Percentiles rank a stretch among this genome's conserved stretches.
Evolutionary conservation across 2,888 invertebrate genomes (phyloP).

Genomic region (Orthosia gothica): DNA sequence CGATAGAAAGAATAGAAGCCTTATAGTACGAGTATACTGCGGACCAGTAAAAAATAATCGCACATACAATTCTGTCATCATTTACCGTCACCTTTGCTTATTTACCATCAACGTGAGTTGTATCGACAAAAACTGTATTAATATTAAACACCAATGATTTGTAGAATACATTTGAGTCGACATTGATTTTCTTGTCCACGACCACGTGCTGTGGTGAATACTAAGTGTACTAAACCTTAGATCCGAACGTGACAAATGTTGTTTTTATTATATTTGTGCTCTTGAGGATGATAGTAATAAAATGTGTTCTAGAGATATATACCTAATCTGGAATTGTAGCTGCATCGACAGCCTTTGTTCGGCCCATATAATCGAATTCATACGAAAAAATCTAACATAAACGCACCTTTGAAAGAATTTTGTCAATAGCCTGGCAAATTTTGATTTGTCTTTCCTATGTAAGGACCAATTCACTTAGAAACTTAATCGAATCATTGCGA

Average conservation of each 20-base stretch:
- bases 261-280: not conserved
- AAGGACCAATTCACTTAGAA: too few species aligned
- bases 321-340: not conserved
- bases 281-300: not conserved
- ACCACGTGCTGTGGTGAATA: conserved; percentile 55
- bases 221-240: conserved; percentile 35
- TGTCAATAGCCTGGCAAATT: too few species aligned
- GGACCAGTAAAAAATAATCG: conserved; percentile 21
- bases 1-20: not conserved
- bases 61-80: conserved; percentile 41
- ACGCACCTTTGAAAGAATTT: too few species aligned
- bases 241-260: conserved; percentile 46
- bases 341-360: too few species aligned
- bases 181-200: conserved; percentile 67
- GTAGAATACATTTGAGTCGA: conserved; percentile 61
- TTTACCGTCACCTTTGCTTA: conserved; percentile 48
- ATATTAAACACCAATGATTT: conserved; percentile 64
- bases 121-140: conserved; percentile 51
- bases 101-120: conserved; percentile 59
- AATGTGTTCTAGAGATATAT: not conserved
- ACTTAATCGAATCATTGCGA: too few species aligned
- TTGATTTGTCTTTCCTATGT: too few species aligned
- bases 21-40: too few species aligned
- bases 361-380: too few species aligned
- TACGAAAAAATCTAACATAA: too few species aligned